These are phyloP conservation scores for Agelastica alni DNA, from an alignment of 2,888 invertebrate species.

Conservation along the genomic window DNA sequence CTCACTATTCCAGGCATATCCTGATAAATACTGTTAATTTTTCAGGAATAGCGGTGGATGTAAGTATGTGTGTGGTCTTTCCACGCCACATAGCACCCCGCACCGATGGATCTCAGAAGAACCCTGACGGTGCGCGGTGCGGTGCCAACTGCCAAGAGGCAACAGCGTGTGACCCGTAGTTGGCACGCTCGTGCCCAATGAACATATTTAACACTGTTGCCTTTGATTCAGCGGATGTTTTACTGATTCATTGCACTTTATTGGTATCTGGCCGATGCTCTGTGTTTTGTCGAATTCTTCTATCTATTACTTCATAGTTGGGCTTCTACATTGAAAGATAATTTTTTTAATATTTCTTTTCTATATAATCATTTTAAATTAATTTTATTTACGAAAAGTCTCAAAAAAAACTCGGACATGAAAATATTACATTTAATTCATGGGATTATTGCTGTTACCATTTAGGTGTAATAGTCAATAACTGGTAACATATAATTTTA, in stretches of 20 bases:
- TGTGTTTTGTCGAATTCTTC: constrained; percentile 4
- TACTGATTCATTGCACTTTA: constrained; percentile 50
- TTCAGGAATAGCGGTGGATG: constrained; percentile 13
- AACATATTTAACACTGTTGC: constrained; percentile 52
- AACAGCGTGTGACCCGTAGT: constrained; percentile 52
- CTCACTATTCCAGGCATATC: constrained; percentile 8
- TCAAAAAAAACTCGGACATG: too few relatives aligned
- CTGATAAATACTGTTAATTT: constrained; percentile 16
- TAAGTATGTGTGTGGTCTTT: constrained; percentile 35
- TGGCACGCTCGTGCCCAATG: constrained; percentile 48
- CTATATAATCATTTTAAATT: not conserved
- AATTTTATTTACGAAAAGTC: not conserved
- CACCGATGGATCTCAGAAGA: constrained; percentile 40
- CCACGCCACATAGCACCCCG: constrained; percentile 41
- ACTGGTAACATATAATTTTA: too few relatives aligned
- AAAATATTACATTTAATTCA: too few relatives aligned
- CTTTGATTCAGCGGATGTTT: constrained; percentile 48
- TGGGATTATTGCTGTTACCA: too few relatives aligned
- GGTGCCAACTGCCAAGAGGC: constrained; percentile 50
- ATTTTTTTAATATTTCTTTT: too few relatives aligned
- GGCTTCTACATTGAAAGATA: too few relatives aligned
- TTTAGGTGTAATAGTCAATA: too few relatives aligned
- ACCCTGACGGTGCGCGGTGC: constrained; percentile 43
- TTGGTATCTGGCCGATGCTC: constrained; percentile 37
- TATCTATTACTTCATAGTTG: too few relatives aligned